Evolutionary conservation across 2,888 invertebrate genomes (phyloP).

Genomic region (Macrosiphum euphorbiae): DNA sequence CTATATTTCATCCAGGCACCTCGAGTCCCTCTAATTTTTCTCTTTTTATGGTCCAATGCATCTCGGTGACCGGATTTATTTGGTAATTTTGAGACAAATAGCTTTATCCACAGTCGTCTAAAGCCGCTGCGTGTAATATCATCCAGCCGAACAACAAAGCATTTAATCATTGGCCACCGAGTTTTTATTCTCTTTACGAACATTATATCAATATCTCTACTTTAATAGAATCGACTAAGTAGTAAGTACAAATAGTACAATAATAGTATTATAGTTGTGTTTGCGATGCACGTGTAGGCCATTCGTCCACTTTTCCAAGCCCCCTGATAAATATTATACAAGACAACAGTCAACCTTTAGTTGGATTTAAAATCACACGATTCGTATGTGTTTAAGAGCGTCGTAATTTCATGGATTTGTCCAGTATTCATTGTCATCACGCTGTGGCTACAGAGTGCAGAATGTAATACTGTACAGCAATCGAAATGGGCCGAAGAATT

Average conservation of each 20-base stretch:
- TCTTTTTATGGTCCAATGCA: constrained; percentile 14
- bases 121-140: neutral
- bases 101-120: constrained; percentile 5
- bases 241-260: neutral
- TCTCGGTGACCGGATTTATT: constrained; percentile 39
- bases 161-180: constrained; percentile 22
- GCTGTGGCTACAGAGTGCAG: neutral
- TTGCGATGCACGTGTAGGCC: neutral
- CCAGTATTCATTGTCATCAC: neutral
- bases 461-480: neutral
- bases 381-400: constrained; percentile 8
- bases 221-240: neutral
- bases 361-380: neutral
- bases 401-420: constrained; percentile 45
- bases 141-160: neutral
- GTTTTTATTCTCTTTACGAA: constrained; percentile 5
- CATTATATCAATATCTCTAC: neutral
- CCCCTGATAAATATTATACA: neutral
- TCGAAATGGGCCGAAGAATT: constrained; percentile 27
- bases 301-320: neutral
- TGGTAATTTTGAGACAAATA: constrained; percentile 57
- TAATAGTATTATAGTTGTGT: neutral
- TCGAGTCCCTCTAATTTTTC: constrained; percentile 36
- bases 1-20: constrained; percentile 36
- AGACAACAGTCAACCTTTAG: neutral